phyloP scores from a whole-genome alignment of 92 coral and sea anemone genomes.

The Anthopleura xanthogrammica region DNA sequence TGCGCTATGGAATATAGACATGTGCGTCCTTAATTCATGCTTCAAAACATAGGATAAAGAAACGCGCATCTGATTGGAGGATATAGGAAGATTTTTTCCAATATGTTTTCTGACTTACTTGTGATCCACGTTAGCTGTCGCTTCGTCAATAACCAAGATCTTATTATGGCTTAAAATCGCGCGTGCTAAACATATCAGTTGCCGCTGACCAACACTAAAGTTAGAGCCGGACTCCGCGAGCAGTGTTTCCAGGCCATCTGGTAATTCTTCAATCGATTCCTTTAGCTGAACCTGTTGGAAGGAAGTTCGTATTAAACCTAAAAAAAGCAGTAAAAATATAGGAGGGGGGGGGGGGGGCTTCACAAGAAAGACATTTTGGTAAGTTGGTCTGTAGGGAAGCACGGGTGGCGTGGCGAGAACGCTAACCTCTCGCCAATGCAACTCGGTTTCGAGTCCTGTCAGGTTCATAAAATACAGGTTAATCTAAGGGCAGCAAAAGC shows the following conservation, averaged over 20 bases:
- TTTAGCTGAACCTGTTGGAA: slow-evolving; percentile 75
- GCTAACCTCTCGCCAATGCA: too few species aligned
- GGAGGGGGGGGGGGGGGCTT: too few species aligned
- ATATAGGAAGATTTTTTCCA: background rate
- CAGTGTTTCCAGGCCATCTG: slow-evolving; percentile 71
- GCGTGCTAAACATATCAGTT: slow-evolving; percentile 90
- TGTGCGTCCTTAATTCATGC: too few species aligned
- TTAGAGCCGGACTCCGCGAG: slow-evolving; percentile 88
- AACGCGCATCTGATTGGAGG: background rate
- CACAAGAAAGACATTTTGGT: too few species aligned
- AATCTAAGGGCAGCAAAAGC: too few species aligned
- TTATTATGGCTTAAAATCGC: slow-evolving; percentile 87
- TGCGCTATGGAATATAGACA: too few species aligned
- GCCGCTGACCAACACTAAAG: slow-evolving; percentile 99
- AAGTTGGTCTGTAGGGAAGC: too few species aligned
- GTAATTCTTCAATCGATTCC: slow-evolving; percentile 70
- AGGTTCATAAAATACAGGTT: too few species aligned
- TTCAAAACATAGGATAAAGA: too few species aligned
- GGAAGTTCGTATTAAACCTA: background rate
- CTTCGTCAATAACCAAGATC: slow-evolving; percentile 91
- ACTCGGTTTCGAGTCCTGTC: too few species aligned
- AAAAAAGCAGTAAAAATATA: too few species aligned
- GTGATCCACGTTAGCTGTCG: slow-evolving; percentile 95
- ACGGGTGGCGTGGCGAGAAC: too few species aligned
- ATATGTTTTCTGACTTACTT: slow-evolving; percentile 39